Conservation (phyloP, 2,797 vertebrate genomes). For the Myoxocephalus aenaeus region DNA sequence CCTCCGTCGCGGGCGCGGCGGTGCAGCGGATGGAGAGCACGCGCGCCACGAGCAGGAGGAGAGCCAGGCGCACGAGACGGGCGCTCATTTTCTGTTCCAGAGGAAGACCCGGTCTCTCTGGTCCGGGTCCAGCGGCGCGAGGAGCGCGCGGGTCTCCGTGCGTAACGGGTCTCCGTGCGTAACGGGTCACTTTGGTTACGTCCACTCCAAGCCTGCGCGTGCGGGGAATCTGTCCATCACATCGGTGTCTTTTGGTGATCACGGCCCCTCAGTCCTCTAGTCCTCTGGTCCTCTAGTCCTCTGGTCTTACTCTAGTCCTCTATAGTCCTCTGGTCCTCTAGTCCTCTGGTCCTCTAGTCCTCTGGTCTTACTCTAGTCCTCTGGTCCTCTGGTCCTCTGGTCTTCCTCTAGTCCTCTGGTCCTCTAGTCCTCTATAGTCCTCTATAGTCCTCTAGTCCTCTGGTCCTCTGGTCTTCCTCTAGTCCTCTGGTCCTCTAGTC, state of each 20-base stretch:
- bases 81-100: slow-evolving; percentile 77
- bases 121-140: no score
- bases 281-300: not conserved
- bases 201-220: slow-evolving; percentile 10
- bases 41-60: slow-evolving; percentile 78
- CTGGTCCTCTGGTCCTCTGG: no score
- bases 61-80: slow-evolving; percentile 73
- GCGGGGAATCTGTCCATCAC: slow-evolving; percentile 30
- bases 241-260: slow-evolving; percentile 21
- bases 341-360: no score
- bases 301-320: no score
- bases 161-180: not conserved
- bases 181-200: slow-evolving; percentile 24
- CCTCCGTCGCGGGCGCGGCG: slow-evolving; percentile 82
- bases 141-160: not conserved
- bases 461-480: no score
- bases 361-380: no score
- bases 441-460: no score
- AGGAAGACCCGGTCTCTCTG: slow-evolving; percentile 20
- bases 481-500: no score
- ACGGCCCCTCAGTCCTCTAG: no score
- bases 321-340: not conserved
- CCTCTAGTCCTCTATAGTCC: no score
- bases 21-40: slow-evolving; percentile 80
- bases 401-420: no score